Conservation (phyloP, 2,113 vertebrate genomes). For the Anhinga rufa region DNA sequence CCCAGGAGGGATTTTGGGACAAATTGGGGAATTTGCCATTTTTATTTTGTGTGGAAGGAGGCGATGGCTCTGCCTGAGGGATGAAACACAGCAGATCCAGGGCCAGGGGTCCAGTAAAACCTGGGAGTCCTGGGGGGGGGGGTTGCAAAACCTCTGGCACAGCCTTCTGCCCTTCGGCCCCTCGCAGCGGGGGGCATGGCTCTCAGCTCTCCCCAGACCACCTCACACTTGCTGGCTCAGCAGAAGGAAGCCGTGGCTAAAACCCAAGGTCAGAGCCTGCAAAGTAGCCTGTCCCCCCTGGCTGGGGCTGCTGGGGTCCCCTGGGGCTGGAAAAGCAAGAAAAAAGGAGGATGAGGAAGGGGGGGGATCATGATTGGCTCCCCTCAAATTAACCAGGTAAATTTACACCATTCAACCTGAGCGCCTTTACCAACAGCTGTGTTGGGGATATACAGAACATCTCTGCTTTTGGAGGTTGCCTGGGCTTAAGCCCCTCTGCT, state of each 20-base stretch:
- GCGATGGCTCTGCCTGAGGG: background rate
- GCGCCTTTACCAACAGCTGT: background rate
- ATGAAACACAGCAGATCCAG: background rate
- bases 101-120: background rate
- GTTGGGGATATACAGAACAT: background rate
- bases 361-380: background rate
- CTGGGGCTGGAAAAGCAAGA: background rate
- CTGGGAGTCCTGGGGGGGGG: fast-evolving
- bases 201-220: background rate
- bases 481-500: background rate
- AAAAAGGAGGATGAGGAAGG: background rate
- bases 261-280: background rate
- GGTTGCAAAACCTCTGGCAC: background rate
- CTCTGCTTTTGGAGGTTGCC: background rate
- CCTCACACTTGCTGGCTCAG: fast-evolving
- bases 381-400: background rate
- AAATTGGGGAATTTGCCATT: background rate
- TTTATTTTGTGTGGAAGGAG: background rate
- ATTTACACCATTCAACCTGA: background rate
- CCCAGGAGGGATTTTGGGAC: background rate
- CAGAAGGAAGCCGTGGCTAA: background rate
- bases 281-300: background rate
- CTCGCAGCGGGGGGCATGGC: fast-evolving
- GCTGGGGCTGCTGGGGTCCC: background rate
- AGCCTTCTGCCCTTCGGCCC: background rate